A percentile compares a stretch with the other conserved stretches of the same genome.
These are phyloP conservation scores for Anagyrus pseudococci DNA, from an alignment of 2,888 invertebrate species.

Conservation along the genomic window DNA sequence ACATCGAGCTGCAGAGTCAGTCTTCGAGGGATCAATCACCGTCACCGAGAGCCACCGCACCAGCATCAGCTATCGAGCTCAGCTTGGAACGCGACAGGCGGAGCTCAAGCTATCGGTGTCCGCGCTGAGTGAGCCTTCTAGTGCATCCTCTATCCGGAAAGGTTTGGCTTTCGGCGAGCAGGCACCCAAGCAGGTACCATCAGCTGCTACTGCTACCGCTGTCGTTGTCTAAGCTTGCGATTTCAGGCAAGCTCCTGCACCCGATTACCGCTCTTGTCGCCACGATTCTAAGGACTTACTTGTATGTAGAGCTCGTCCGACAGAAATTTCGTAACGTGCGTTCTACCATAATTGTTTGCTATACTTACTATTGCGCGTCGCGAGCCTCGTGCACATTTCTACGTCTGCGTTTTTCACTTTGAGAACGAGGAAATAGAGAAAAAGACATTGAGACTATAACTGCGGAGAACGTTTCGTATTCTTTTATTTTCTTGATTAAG, in stretches of 20 bases:
- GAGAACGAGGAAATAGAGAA: background rate
- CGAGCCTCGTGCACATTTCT: constrained; percentile 3
- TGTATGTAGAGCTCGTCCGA: constrained; percentile 3
- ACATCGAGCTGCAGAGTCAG: constrained; percentile 27
- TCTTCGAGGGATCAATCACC: constrained; percentile 7
- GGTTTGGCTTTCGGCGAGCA: no score
- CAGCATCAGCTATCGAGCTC: constrained; percentile 49
- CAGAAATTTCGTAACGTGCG: background rate
- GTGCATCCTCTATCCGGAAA: no score
- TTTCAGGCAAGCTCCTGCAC: no score
- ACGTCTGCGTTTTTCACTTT: constrained; percentile 11
- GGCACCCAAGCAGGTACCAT: no score
- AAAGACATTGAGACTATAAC: constrained; percentile 5
- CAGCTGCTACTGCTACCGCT: no score
- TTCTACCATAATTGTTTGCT: background rate
- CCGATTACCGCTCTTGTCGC: no score
- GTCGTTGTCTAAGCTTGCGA: no score
- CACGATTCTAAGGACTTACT: constrained; percentile 26
- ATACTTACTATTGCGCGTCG: background rate
- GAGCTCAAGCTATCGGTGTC: constrained; percentile 23
- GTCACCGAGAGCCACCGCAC: constrained; percentile 37
- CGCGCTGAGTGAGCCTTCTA: background rate
- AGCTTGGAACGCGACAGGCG: constrained; percentile 39
- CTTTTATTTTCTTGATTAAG: background rate
- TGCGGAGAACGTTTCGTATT: constrained; percentile 8